Base-by-base conservation (phyloP, 2,113 vertebrate genomes). In the Proteles cristata region DNA sequence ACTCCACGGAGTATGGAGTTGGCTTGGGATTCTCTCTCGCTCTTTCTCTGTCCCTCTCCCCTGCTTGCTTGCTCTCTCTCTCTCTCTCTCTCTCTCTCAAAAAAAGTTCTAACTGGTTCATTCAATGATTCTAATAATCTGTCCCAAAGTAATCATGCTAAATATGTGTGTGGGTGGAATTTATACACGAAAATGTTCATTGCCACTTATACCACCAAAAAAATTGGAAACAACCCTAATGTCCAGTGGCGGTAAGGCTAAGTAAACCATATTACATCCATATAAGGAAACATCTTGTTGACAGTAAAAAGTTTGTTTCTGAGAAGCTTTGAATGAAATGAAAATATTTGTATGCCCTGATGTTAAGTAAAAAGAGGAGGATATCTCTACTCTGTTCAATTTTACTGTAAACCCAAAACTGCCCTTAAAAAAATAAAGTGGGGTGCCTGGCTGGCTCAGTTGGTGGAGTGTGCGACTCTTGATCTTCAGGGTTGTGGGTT, bases 251-350 rank as follows among this genome's bases (percentile, higher is more conserved):
- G 43, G 65, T 50, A 50, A 90, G 48, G 55, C 74, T 84, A 90
- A 94, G 43, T 48, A 83, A 88, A 50, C 55, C 35, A 23, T 25
- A 65, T 35, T 50, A 33, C 21, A 53, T 33, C 39, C n/a, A 61
- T 73, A 31, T 55, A 82, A 81, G 88, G 83, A 92, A 85, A 83
- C 28, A 45, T 35, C 61, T 74, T 53, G 25, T 71, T 83, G 68
- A 83, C 8, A 82, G 35, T 95, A 63, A 85, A 91, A 96, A 39
- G 55, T 23, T 69, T 71, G 33, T 55, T 93, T 82, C 79, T 73
- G 61, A 74, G 71, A 88, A 86, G 28, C 3, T 93, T 96, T 96
- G 77, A 79, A 90, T 90, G 35, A 97, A 94, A 90, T 85, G 26
- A 94, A 95, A 93, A 81, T 55, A 66, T 16, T 15, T 76, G 4